phyloP scores from a whole-genome alignment of 2,888 invertebrate species.

The Andrena bicolor region DNA sequence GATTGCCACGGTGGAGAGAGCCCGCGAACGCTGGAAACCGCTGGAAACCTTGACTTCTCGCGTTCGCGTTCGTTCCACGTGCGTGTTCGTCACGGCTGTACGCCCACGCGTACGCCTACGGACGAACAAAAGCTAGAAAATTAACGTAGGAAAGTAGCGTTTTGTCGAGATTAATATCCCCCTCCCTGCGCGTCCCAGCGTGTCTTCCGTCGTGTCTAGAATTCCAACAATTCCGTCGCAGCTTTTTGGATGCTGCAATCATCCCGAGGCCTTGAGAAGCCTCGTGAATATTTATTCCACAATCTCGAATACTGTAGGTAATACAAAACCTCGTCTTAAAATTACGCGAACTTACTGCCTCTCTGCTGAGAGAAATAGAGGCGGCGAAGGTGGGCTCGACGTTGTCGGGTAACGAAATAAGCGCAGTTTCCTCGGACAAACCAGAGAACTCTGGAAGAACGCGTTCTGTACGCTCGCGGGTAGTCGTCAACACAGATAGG shows the following conservation, averaged over 20 bases:
- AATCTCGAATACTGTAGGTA: background rate
- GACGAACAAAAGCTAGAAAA: constrained; percentile 59
- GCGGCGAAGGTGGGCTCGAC: background rate
- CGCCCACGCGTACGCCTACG: constrained; percentile 56
- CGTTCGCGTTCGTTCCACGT: constrained; percentile 37
- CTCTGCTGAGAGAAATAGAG: background rate
- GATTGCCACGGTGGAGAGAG: constrained; percentile 33
- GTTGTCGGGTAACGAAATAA: constrained; percentile 4
- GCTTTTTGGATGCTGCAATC: background rate
- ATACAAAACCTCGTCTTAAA: background rate
- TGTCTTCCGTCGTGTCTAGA: background rate
- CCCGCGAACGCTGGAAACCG: constrained; percentile 32
- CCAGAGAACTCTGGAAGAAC: constrained; percentile 17
- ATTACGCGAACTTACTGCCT: background rate
- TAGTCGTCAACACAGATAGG: constrained; percentile 49
- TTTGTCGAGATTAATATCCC: constrained; percentile 58
- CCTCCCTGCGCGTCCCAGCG: background rate
- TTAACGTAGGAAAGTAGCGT: constrained; percentile 64
- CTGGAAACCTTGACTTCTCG: constrained; percentile 48
- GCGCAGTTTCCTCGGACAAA: background rate
- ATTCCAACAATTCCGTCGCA: background rate
- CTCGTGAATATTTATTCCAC: constrained; percentile 2
- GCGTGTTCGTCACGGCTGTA: constrained; percentile 58
- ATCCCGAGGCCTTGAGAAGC: background rate
- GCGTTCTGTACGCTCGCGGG: constrained; percentile 34